Percentiles rank a stretch among this genome's conserved stretches.
phyloP scores from a whole-genome alignment of 2,888 invertebrate genomes.

The Conomelus anceps region DNA sequence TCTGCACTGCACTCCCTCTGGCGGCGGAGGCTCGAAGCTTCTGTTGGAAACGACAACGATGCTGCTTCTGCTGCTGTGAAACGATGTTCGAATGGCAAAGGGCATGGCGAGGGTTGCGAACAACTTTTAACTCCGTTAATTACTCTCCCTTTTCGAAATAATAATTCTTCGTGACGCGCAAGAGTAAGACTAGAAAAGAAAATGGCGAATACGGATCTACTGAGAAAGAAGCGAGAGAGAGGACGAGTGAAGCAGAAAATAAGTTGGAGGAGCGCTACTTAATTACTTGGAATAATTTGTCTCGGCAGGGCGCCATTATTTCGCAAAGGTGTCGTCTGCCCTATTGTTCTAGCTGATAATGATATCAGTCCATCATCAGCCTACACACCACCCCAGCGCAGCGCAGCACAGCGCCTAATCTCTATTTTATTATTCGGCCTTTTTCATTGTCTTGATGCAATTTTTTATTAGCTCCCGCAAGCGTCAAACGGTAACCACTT shows the following conservation, averaged over 20 bases:
- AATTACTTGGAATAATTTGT: conserved; percentile 35
- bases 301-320: conserved; percentile 21
- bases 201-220: background rate
- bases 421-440: background rate
- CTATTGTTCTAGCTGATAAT: conserved; percentile 16
- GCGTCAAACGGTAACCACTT: background rate
- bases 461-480: background rate
- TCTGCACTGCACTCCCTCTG: conserved; percentile 36
- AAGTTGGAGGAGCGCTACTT: conserved; percentile 26
- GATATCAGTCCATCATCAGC: conserved; percentile 18
- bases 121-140: conserved; percentile 49
- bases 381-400: background rate
- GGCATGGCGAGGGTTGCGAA: conserved; percentile 36
- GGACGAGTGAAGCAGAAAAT: conserved; percentile 6
- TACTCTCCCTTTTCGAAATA: conserved; percentile 25
- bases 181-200: background rate
- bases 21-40: conserved; percentile 31
- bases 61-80: conserved; percentile 41
- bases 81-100: conserved; percentile 35
- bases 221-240: background rate
- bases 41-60: background rate
- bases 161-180: conserved; percentile 23
- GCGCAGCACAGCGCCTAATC: background rate
- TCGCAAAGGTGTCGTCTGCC: conserved; percentile 13
- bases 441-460: background rate